Base-by-base conservation (phyloP, 1,140 invertebrate species). In the Pteromalus puparum region DNA sequence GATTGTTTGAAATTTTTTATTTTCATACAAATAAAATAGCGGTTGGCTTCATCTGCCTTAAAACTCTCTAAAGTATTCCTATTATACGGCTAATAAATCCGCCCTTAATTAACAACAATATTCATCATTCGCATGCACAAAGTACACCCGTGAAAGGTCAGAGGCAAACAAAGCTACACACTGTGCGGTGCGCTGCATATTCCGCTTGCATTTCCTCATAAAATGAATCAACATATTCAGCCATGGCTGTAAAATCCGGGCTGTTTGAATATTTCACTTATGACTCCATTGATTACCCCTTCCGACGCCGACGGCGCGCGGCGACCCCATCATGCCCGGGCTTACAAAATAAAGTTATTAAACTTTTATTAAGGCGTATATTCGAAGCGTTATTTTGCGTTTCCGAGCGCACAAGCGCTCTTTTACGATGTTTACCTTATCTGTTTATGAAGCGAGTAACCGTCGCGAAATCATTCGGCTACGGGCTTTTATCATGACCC, bases 301-400 rank as follows among this genome's bases (percentile, higher is more conserved):
- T 65, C 61, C 15, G 15, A 65, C 15, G 21, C 13, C 4, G 61
- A 2, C n/a, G n/a, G n/a, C n/a, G n/a, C n/a, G n/a, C n/a, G n/a
- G n/a, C n/a, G n/a, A n/a, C 53, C 1, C 9, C 21, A 61, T 21
- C 53, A 15, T 61, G 13, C 2, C 53, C 13, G 61, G 18, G 5
- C n/a, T 65, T 65, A 65, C 67, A 70, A 70, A 70, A 70, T 70
- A 18, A 70, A 70, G 10, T 70, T 15, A 68, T 68, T 30, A 70
- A 30, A 30, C 0, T 70, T 70, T 70, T 70, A 70, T n/a, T n/a
- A 61, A 61, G 18, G 53, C 53, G 6, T 7, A 61, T 61, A 61
- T 70, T 70, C 67, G 12, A 61, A 61, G 53, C 53, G 21, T 18
- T 21, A 61, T 5, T 61, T 61, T 70, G 24, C 24, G 13, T 70